Evolutionary conservation across 2,113 vertebrate species (phyloP), one percentile per base, ranked within the genome.

Genomic region (Hirundichthys speculiger): DNA sequence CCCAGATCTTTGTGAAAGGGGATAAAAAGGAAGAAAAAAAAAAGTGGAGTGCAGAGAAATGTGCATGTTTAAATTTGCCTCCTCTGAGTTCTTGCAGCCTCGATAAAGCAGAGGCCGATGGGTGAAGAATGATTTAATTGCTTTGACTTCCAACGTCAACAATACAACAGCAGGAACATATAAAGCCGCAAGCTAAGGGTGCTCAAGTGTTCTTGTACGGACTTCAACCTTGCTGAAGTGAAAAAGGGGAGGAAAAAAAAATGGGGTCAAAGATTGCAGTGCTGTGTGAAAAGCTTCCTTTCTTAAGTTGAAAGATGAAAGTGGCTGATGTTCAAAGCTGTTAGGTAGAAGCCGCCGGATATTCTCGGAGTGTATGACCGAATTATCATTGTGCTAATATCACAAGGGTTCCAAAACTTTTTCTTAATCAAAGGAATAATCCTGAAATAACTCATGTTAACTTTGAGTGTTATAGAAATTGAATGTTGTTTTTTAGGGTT

Each of bases 71-170:
- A 67, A 75, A 59, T 79, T 2, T 14, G 55, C 40, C 39, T 64
- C 39, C 16, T 48, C 15, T 38, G 16, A 24, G 42, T 51, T 74
- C 64, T 39, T 39, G 41, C 46, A 65, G 42, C 52, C 22, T 59
- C 58, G 13, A 40, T 42, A 60, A 47, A 82, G 16, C 42, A 47
- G 50, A 59, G 53, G 78, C 79, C 82, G 25, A 65, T 82, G 84
- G 79, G 59, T 73, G 48, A 60, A 52, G 41, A 61, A 30, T 80
- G 84, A 86, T 66, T 86, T 81, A 77, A 90, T 88, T 90, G 73
- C 82, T 85, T 75, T 89, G 84, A 88, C 86, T 87, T 61, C 30
- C 14, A 42, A 75, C 16, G 24, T 82, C 73, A 76, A 78, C 74
- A 58, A 68, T 70, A 48, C 74, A 86, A 71, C 45, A 66, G 69